Base-by-base conservation (phyloP, 2,888 invertebrate genomes). In the Callyntrura guangdongensis region DNA sequence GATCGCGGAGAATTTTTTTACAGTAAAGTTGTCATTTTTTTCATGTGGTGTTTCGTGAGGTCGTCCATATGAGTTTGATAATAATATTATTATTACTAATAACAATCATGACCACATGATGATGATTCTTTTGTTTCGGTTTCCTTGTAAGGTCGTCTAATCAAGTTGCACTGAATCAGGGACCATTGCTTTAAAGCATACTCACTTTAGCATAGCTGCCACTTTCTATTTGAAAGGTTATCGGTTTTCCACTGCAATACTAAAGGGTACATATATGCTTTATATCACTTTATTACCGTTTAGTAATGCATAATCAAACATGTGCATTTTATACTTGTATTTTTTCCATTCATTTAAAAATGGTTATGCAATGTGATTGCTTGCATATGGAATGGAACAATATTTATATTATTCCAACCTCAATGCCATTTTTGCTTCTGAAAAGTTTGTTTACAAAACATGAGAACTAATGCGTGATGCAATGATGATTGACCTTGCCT, bases 91-190 rank as follows among this genome's bases (percentile, higher is more conserved):
- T 6, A 36, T 36, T 36, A 36, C 36, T 4, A 36, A 36, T 36
- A 67, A 45, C 20, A 22, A 2, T 17, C 56, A 79, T 27, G 56
- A 17, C 25, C 27, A 59, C 27, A 12, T 11, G 4, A 72, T 72
- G 45, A 72, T 47, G 67, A 59, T 27, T 79, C 56, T 72, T 86
- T 64, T 79, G 69, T 79, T 45, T 59, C 36, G 59, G 36, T 83
- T 85, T 85, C 36, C 36, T 36, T 56, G 25, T 69, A 90, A 90
- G 85, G 85, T 61, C 79, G 22, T 49, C 8, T 59, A 83, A 89
- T 82, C 77, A 72, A 9, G 56, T 79, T 47, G 0, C 14, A 25
- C 49, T 74, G 20, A 69, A 6, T 47, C 20, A 74, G 49, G 22
- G 22, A 12, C 74, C 22, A 49, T 20, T 64, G n/a, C 77, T 49